Evolutionary conservation across 2,113 vertebrate genomes (phyloP).

Genomic region (Pluvialis apricaria): DNA sequence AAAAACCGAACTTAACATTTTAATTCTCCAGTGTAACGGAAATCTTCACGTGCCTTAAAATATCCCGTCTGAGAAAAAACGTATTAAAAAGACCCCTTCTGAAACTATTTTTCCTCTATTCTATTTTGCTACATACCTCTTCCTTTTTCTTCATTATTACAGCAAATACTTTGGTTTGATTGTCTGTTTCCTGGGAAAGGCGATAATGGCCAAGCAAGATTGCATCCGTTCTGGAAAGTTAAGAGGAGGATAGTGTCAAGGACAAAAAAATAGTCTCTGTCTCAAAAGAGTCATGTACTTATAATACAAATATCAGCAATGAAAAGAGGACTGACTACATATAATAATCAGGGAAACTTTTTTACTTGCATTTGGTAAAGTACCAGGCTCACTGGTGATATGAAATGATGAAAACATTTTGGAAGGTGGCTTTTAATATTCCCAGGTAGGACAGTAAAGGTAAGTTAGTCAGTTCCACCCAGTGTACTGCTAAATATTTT

Average conservation of each 20-base stretch:
- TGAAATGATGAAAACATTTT: background rate
- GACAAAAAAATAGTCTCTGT: background rate
- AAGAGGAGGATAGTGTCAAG: background rate
- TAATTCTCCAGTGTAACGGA: background rate
- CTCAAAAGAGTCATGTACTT: background rate
- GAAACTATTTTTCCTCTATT: background rate
- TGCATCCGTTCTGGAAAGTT: slow-evolving; percentile 85
- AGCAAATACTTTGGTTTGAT: slow-evolving; percentile 99
- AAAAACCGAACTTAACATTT: background rate
- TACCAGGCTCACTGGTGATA: background rate
- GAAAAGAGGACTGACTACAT: background rate
- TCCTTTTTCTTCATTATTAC: slow-evolving; percentile 96
- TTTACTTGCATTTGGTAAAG: background rate
- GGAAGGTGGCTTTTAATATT: background rate
- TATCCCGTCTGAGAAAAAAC: background rate
- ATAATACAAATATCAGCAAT: background rate
- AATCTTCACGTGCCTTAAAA: background rate
- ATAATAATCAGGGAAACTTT: background rate
- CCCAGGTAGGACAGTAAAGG: background rate
- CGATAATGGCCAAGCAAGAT: slow-evolving; percentile 94
- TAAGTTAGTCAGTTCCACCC: background rate
- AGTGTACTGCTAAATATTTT: background rate
- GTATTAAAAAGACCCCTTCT: background rate
- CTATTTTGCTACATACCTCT: slow-evolving; percentile 78
- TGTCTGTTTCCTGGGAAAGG: slow-evolving; percentile 96